phyloP scores from a whole-genome alignment of 2,888 invertebrate species.

The Phorcus lineatus region DNA sequence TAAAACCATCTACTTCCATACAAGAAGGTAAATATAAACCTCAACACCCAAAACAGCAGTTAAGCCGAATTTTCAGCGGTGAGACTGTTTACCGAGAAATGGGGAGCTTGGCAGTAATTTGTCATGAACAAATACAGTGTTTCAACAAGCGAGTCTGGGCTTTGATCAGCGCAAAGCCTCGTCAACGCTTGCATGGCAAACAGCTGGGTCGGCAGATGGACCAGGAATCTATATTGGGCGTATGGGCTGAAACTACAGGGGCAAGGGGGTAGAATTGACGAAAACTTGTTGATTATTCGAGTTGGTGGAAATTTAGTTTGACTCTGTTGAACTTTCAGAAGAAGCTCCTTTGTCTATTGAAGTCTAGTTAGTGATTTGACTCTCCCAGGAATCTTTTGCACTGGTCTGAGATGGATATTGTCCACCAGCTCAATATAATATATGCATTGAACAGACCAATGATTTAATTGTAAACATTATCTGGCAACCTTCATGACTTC shows the following conservation, averaged over 20 bases:
- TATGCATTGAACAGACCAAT: no score
- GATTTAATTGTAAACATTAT: no score
- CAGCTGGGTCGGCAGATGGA: not conserved
- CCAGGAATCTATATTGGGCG: slow-evolving; percentile 4
- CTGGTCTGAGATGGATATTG: no score
- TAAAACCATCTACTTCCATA: not conserved
- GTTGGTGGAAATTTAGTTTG: no score
- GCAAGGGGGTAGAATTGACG: no score
- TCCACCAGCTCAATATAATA: no score
- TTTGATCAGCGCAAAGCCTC: not conserved
- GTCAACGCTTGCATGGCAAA: not conserved
- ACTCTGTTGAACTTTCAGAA: no score
- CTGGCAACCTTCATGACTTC: no score
- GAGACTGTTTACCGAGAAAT: slow-evolving; percentile 17
- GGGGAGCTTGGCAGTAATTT: slow-evolving; percentile 20
- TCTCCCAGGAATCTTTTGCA: no score
- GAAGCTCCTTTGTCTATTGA: no score
- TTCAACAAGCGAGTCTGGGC: not conserved
- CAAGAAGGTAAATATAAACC: slow-evolving; percentile 19
- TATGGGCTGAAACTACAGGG: not conserved
- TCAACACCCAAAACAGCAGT: slow-evolving; percentile 11
- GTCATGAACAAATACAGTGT: slow-evolving; percentile 15
- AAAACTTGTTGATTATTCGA: no score
- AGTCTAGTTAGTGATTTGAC: no score
- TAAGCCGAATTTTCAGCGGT: slow-evolving; percentile 12